These are phyloP conservation scores for Heliconius melpomene DNA, from an alignment of 1,140 invertebrate species.

Conservation along the genomic window DNA sequence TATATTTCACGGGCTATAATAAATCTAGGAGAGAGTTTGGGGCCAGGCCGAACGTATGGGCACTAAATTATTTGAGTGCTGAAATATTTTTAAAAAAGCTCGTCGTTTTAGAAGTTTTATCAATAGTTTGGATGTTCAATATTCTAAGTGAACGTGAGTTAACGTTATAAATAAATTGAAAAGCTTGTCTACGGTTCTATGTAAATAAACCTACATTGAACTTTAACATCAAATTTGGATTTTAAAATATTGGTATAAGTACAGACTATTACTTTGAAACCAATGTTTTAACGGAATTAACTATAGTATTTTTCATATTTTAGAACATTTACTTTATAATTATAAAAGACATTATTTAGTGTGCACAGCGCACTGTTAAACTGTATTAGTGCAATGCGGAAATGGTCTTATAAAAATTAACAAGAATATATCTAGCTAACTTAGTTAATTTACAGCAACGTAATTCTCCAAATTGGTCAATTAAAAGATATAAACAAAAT, in stretches of 20 bases:
- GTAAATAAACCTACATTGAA: background rate
- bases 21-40: conserved; percentile 13
- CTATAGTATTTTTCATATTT: too few species aligned
- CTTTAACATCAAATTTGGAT: background rate
- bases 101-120: conserved; percentile 11
- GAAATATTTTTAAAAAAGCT: conserved; percentile 7
- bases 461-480: too few species aligned
- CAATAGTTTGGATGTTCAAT: conserved; percentile 12
- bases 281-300: background rate
- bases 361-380: too few species aligned
- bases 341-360: too few species aligned
- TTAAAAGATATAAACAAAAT: too few species aligned
- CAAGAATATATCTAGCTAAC: too few species aligned
- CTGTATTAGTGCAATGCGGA: too few species aligned
- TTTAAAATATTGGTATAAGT: background rate
- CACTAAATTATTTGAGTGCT: conserved; percentile 14
- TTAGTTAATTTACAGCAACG: too few species aligned
- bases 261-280: background rate
- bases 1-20: conserved; percentile 17
- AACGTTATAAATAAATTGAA: conserved; percentile 4
- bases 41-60: background rate
- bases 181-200: conserved; percentile 8
- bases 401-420: too few species aligned
- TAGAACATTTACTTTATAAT: too few species aligned
- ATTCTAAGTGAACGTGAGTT: conserved; percentile 10